Percentiles rank a stretch among this genome's conserved stretches.
phyloP scores from a whole-genome alignment of 2,797 vertebrate species.

The Syngnathus acus region DNA sequence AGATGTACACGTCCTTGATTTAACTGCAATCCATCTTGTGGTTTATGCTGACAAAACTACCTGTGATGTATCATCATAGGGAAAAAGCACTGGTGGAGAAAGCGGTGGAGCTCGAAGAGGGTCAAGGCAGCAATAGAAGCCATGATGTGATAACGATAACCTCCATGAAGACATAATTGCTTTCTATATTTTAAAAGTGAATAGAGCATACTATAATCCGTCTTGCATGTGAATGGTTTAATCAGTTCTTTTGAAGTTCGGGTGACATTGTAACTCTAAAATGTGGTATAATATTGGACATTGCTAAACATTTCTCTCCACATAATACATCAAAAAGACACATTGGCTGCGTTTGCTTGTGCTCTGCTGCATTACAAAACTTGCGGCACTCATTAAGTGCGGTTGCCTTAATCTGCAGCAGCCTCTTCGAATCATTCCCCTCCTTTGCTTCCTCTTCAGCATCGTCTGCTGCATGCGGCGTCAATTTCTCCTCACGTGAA shows the following conservation, averaged over 20 bases:
- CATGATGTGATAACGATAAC: not conserved
- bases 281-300: too few relatives aligned
- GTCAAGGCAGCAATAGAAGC: constrained; percentile 5
- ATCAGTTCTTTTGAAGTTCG: not conserved
- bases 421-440: constrained; percentile 27
- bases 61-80: constrained; percentile 23
- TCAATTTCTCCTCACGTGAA: constrained; percentile 41
- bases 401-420: constrained; percentile 6
- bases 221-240: not conserved
- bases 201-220: not conserved
- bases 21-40: constrained; percentile 39
- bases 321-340: not conserved
- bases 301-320: not conserved
- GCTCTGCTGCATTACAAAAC: not conserved
- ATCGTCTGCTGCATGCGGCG: constrained; percentile 24
- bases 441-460: constrained; percentile 23
- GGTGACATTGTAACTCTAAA: not conserved
- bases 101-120: not conserved
- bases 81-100: not conserved
- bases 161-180: not conserved
- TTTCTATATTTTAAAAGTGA: not conserved
- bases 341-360: not conserved
- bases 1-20: constrained; percentile 41
- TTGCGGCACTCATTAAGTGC: not conserved
- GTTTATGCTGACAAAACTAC: constrained; percentile 46